A percentile compares a stretch with the other conserved stretches of the same genome.
Evolutionary conservation across 2,113 vertebrate species (phyloP).

Genomic region (Boulengeromyrus knoepffleri): DNA sequence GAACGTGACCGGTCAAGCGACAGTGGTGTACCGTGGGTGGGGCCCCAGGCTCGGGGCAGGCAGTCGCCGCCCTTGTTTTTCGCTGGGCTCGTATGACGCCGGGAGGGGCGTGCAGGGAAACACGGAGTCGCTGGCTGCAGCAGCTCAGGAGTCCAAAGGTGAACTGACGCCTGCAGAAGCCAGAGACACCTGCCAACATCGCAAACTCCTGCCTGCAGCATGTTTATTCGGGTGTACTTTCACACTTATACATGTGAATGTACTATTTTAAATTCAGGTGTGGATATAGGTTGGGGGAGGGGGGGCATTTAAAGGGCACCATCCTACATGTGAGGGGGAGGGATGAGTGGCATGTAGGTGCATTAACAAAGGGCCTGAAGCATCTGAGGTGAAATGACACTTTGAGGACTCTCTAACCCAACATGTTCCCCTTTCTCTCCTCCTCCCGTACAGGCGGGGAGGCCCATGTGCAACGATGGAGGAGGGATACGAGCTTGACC

Average conservation of each 20-base stretch:
- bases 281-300: neutral
- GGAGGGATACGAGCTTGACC: slow-evolving; percentile 84
- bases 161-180: neutral
- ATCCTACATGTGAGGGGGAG: neutral
- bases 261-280: neutral
- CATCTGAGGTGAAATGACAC: neutral
- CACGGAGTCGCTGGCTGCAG: neutral
- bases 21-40: neutral
- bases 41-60: neutral
- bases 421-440: neutral
- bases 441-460: neutral
- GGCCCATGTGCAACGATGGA: slow-evolving; percentile 64
- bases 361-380: neutral
- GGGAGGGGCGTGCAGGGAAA: neutral
- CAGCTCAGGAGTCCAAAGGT: neutral
- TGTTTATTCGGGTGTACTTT: neutral
- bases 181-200: neutral
- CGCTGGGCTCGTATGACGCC: neutral
- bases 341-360: neutral
- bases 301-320: neutral
- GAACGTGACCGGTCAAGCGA: neutral
- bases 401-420: neutral
- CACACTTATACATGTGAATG: neutral
- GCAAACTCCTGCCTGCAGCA: neutral
- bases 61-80: neutral